Conservation (phyloP, 2,888 invertebrate genomes). For the Meta bourneti region DNA sequence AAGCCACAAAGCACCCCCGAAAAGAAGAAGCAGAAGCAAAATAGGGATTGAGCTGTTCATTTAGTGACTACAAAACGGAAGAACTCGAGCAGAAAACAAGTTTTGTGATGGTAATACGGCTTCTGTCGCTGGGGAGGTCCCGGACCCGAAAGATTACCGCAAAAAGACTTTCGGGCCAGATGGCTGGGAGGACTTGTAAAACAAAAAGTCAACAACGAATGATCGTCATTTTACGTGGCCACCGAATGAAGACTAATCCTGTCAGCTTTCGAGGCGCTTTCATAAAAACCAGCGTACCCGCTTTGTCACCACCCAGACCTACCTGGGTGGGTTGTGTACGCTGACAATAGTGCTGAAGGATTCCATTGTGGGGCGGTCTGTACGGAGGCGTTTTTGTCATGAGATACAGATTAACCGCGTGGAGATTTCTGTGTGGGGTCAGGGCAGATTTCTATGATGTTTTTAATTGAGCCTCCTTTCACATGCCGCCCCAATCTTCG, state of each 20-base stretch:
- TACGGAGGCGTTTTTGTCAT: background rate
- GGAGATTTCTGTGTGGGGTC: background rate
- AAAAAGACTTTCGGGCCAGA: slow-evolving; percentile 36
- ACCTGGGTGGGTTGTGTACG: slow-evolving; percentile 52
- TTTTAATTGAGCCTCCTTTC: slow-evolving; percentile 17
- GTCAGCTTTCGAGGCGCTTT: background rate
- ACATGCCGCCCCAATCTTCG: background rate
- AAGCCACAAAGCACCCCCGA: background rate
- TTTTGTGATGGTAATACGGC: slow-evolving; percentile 72
- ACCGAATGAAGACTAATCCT: slow-evolving; percentile 35
- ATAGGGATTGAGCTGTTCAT: slow-evolving; percentile 61
- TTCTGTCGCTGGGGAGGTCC: slow-evolving; percentile 47
- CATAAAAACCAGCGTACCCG: background rate
- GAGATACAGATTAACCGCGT: background rate
- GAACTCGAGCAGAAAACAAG: slow-evolving; percentile 54
- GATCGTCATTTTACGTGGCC: slow-evolving; percentile 56
- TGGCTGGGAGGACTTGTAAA: slow-evolving; percentile 60
- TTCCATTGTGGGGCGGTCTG: background rate
- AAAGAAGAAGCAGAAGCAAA: slow-evolving; percentile 9
- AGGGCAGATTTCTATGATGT: slow-evolving; percentile 12
- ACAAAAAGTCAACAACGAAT: slow-evolving; percentile 74
- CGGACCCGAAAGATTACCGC: slow-evolving; percentile 1
- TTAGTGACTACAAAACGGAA: slow-evolving; percentile 48
- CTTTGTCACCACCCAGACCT: slow-evolving; percentile 46
- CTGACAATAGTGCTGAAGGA: slow-evolving; percentile 9